Base-by-base conservation (phyloP, 2,797 vertebrate genomes). In the Meda fulgida region DNA sequence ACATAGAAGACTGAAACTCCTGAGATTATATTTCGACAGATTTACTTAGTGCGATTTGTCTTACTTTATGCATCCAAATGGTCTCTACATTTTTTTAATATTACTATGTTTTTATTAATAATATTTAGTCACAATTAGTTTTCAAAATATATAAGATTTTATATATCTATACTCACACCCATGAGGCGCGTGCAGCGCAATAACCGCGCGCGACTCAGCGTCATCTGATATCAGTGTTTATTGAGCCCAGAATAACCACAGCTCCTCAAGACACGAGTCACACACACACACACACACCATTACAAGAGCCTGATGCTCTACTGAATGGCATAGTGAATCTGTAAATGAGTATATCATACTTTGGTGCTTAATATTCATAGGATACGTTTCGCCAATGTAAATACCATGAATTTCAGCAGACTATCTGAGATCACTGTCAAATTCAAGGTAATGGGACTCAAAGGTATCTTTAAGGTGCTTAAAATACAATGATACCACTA, bases 151-250 rank as follows among this genome's bases (percentile, higher is more conserved):
- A n/a, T n/a, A n/a, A n/a, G n/a, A n/a, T n/a, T n/a, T n/a, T n/a
- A 31, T 31, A 38, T 8, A 38, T 1, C 8, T 10, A 38, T 1
- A 40, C 4, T 14, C 13, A 46, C 46, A 48, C 46, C 4, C 46
- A 16, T 13, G 13, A 46, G 46, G 46, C 46, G 48, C 48, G 48
- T 51, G 48, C 48, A 9, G 71, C 65, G 8, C 18, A 66, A 29
- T 60, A 46, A 18, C 29, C 46, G 71, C 80, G 36, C 19, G 16
- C 43, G 31, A 38, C 58, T 77, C 77, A 79, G 77, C 77, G 73
- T 19, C 78, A 93, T 91, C 40, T 72, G 85, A 89, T 87, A 87
- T 89, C 88, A 89, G 46, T 92, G 90, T 87, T 84, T 65, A 29
- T 58, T 21, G 71, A 81, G 77, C 65, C 67, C 36, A n/a, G 69